These are phyloP conservation scores for Tapirus indicus DNA, from an alignment of 2,797 vertebrate genomes.

Conservation along the genomic window DNA sequence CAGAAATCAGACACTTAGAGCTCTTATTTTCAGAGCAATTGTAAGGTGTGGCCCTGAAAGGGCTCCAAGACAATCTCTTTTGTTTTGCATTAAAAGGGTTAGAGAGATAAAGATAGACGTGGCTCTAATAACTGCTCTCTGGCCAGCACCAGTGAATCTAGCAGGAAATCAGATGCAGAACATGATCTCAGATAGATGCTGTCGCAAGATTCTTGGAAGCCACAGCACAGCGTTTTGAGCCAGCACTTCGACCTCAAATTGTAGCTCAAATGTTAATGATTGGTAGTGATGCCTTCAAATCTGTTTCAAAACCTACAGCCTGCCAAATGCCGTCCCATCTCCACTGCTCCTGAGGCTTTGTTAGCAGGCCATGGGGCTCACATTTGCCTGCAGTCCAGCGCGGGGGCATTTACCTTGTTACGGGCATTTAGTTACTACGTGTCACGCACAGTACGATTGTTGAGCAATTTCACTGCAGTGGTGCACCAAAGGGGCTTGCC, in stretches of 20 bases:
- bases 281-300: background rate
- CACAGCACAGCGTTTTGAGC: background rate
- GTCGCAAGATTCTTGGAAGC: background rate
- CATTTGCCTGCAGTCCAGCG: background rate
- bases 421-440: background rate
- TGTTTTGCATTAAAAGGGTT: conserved; percentile 8
- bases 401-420: background rate
- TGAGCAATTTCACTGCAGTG: background rate
- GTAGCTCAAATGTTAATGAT: conserved; percentile 58
- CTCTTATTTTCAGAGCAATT: conserved; percentile 35
- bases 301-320: background rate
- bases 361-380: background rate
- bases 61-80: conserved; percentile 20
- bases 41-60: conserved; percentile 29
- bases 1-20: conserved; percentile 16
- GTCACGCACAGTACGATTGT: background rate
- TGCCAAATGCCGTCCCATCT: background rate
- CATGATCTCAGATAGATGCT: background rate
- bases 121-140: background rate
- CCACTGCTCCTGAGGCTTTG: background rate
- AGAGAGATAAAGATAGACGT: conserved; percentile 17
- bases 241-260: background rate
- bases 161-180: conserved; percentile 43
- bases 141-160: background rate
- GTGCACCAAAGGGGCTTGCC: background rate